These are phyloP conservation scores for Pipra filicauda DNA, from an alignment of 2,113 vertebrate species.

Conservation along the genomic window DNA sequence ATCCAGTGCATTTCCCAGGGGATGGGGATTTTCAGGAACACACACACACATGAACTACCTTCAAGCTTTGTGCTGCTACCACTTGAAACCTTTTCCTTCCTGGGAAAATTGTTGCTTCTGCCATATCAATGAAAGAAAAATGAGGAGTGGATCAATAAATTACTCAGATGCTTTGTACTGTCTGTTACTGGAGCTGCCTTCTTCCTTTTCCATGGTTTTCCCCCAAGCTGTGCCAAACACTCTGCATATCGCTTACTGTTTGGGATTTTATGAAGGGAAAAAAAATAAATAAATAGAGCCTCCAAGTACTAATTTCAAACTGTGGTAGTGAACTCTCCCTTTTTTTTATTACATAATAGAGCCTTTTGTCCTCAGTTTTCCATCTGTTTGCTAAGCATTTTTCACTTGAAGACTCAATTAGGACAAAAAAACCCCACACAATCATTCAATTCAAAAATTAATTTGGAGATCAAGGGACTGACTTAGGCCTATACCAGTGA, in stretches of 20 bases:
- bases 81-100: neutral
- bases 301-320: conserved; percentile 71
- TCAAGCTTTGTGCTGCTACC: neutral
- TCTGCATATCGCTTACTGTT: conserved; percentile 11
- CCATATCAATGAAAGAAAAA: neutral
- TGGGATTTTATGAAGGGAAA: neutral
- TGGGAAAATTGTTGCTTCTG: neutral
- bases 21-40: neutral
- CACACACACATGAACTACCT: neutral
- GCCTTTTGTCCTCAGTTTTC: conserved; percentile 72
- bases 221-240: conserved; percentile 41
- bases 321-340: conserved; percentile 61
- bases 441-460: conserved; percentile 84
- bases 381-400: conserved; percentile 79
- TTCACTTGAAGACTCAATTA: conserved; percentile 80
- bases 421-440: conserved; percentile 65
- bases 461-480: conserved; percentile 81
- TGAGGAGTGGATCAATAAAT: neutral
- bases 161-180: neutral
- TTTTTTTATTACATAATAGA: conserved; percentile 69
- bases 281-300: neutral
- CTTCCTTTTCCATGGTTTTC: conserved; percentile 18
- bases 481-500: conserved; percentile 77
- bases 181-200: neutral
- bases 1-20: neutral